Conservation (phyloP, 2,888 invertebrate species). For the Platypus cylindrus region DNA sequence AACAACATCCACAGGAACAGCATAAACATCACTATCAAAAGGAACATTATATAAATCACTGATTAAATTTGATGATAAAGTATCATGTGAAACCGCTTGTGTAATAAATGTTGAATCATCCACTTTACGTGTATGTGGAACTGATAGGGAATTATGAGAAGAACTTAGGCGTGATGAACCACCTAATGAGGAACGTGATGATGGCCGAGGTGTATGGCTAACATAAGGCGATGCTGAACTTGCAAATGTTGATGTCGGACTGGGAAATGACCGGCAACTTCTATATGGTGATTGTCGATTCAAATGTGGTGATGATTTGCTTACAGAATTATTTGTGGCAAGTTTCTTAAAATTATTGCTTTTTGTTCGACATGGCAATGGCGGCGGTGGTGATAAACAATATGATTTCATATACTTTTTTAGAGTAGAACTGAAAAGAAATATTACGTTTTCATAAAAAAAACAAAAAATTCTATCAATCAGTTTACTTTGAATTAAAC, state of each 20-base stretch:
- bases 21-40: conserved; percentile 78
- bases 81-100: conserved; percentile 79
- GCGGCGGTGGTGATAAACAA: conserved; percentile 9
- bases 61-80: conserved; percentile 62
- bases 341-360: conserved; percentile 6
- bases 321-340: conserved; percentile 2
- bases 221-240: conserved; percentile 13
- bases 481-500: too few relatives aligned
- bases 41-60: conserved; percentile 81
- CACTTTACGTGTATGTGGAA: conserved; percentile 55
- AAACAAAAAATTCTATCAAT: background rate
- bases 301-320: conserved; percentile 7
- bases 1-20: conserved; percentile 73
- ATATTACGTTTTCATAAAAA: conserved; percentile 4
- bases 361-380: conserved; percentile 10
- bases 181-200: conserved; percentile 63
- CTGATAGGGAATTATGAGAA: conserved; percentile 70
- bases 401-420: conserved; percentile 1
- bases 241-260: conserved; percentile 11
- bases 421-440: conserved; percentile 4
- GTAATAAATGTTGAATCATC: conserved; percentile 82
- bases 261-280: conserved; percentile 5
- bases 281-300: conserved; percentile 4
- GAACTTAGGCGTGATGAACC: conserved; percentile 69
- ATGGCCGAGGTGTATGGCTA: conserved; percentile 35